A percentile compares a stretch with the other conserved stretches of the same genome.
Evolutionary conservation across 2,888 invertebrate species (phyloP).

Genomic region (Xestia sexstrigata): DNA sequence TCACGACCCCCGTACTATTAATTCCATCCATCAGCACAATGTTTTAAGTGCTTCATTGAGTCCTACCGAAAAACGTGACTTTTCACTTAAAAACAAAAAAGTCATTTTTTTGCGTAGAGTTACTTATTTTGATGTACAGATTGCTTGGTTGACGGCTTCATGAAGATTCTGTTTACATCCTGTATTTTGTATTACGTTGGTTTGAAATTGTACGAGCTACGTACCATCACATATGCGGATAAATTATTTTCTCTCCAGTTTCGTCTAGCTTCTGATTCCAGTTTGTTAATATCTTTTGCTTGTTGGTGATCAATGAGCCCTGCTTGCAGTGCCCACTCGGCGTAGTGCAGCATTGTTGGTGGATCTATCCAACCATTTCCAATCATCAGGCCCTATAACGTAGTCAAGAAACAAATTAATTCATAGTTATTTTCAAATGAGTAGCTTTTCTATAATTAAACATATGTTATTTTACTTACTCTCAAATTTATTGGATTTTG

Average conservation of each 20-base stretch:
- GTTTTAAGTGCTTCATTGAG: too few species aligned
- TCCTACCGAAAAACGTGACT: too few species aligned
- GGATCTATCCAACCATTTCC: conserved; percentile 28
- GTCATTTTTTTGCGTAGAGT: too few species aligned
- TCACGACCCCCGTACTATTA: too few species aligned
- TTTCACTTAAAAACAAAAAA: too few species aligned
- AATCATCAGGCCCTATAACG: conserved; percentile 8
- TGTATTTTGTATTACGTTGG: too few species aligned
- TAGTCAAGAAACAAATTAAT: background rate
- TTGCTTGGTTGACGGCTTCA: too few species aligned
- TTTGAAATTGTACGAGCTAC: too few species aligned
- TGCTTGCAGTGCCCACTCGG: conserved; percentile 48
- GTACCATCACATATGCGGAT: background rate
- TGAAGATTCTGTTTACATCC: too few species aligned
- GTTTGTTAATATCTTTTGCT: conserved; percentile 23
- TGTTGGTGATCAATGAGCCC: conserved; percentile 48
- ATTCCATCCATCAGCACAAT: too few species aligned
- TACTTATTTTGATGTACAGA: too few species aligned
- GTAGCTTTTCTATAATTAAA: too few species aligned
- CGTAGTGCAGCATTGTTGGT: conserved; percentile 9
- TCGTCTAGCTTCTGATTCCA: conserved; percentile 16
- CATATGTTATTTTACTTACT: conserved; percentile 1
- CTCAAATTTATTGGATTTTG: conserved; percentile 6
- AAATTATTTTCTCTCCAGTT: conserved; percentile 6
- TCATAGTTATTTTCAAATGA: background rate